phyloP scores from a whole-genome alignment of 2,797 vertebrate genomes.

The Ctenochaetus hawaiiensis region DNA sequence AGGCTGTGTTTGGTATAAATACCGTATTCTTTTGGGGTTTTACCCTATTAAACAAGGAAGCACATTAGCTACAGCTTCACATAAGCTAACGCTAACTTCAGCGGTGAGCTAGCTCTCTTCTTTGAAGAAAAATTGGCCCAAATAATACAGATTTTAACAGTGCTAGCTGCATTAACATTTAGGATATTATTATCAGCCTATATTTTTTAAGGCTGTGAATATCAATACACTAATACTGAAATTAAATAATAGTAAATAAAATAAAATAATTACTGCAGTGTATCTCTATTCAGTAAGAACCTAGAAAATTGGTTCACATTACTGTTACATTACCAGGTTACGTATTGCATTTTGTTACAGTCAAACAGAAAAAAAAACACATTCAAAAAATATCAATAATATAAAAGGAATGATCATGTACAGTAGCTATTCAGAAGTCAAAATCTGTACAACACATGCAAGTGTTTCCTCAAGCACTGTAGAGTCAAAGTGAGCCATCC shows the following conservation, averaged over 20 bases:
- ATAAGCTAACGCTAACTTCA: background rate
- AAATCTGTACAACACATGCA: conserved; percentile 14
- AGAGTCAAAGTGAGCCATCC: conserved; percentile 2
- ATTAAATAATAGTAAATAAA: no score
- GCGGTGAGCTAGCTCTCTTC: background rate
- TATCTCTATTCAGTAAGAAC: background rate
- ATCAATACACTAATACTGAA: background rate
- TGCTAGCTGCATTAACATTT: conserved; percentile 5
- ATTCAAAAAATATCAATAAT: background rate
- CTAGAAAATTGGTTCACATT: background rate
- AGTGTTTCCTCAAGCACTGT: conserved; percentile 36
- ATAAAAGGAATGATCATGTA: background rate
- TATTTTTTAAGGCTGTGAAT: background rate
- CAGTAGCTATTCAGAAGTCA: conserved; percentile 1
- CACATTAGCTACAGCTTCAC: background rate
- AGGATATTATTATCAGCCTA: background rate
- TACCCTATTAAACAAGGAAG: background rate
- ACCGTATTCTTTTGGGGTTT: background rate
- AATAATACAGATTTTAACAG: conserved; percentile 8
- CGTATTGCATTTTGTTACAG: background rate
- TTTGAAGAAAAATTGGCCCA: background rate
- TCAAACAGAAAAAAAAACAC: background rate
- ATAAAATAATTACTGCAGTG: background rate
- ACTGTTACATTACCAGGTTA: background rate
- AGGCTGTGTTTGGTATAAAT: conserved; percentile 3